Percentiles rank a stretch among this genome's conserved stretches.
Conservation (phyloP, 2,797 vertebrate genomes). For the Luscinia luscinia region DNA sequence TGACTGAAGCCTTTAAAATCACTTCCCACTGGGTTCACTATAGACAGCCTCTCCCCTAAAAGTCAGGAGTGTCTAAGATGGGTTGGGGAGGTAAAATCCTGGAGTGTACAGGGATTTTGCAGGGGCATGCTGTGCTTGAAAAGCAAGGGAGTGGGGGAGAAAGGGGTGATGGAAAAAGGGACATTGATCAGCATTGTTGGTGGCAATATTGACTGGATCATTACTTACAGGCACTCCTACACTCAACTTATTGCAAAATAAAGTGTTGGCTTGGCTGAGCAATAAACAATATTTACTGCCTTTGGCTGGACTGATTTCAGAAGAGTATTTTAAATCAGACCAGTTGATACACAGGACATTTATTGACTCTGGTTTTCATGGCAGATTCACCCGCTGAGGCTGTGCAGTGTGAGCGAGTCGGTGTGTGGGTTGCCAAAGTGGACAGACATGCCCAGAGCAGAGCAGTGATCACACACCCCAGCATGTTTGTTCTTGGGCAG, state of each 20-base stretch:
- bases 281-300: conserved; percentile 26
- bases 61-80: background rate
- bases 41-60: background rate
- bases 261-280: background rate
- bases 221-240: background rate
- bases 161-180: background rate
- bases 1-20: background rate
- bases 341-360: background rate
- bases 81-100: background rate
- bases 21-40: background rate
- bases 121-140: background rate
- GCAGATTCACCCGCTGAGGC: background rate
- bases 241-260: background rate
- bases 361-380: background rate
- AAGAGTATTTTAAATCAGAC: conserved; percentile 11
- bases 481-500: background rate
- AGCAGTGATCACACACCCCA: background rate
- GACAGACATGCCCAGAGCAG: background rate
- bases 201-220: background rate
- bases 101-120: background rate
- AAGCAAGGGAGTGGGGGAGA: background rate
- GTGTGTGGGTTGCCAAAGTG: background rate
- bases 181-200: background rate
- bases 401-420: accelerated
- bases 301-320: background rate